Evolutionary conservation across 2,113 vertebrate genomes (phyloP).

Genomic region (Tursiops truncatus): DNA sequence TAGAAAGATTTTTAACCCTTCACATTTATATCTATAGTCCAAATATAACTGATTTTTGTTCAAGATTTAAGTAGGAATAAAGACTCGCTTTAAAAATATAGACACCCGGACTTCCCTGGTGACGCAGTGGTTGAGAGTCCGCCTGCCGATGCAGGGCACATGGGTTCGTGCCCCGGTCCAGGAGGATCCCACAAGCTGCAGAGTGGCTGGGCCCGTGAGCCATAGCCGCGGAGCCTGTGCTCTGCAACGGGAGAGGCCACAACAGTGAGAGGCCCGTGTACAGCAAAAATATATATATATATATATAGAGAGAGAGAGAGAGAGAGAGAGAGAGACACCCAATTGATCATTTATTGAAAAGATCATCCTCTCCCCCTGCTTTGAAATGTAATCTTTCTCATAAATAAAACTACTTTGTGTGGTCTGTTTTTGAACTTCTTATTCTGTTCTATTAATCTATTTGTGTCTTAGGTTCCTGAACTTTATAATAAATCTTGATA

Average conservation of each 20-base stretch:
- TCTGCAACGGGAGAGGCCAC: too few relatives aligned
- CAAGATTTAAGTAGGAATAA: not conserved
- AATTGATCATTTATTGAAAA: not conserved
- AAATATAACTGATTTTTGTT: not conserved
- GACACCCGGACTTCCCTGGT: not conserved
- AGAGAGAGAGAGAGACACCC: not conserved
- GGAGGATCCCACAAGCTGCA: too few relatives aligned
- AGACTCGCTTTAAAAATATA: not conserved
- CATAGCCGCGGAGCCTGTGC: too few relatives aligned
- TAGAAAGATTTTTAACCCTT: not conserved
- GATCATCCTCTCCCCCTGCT: not conserved
- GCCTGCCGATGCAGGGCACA: too few relatives aligned
- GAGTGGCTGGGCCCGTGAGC: too few relatives aligned
- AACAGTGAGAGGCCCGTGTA: too few relatives aligned
- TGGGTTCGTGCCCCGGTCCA: too few relatives aligned
- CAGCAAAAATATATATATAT: too few relatives aligned
- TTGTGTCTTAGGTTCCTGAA: not conserved
- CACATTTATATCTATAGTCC: not conserved
- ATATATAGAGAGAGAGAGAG: not conserved
- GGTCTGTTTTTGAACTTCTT: not conserved
- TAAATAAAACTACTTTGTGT: not conserved
- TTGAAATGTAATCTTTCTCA: not conserved
- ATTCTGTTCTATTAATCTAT: not conserved
- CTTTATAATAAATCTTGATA: not conserved
- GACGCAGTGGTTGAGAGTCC: too few relatives aligned